A percentile compares a stretch with the other conserved stretches of the same genome.
Evolutionary conservation across 2,888 invertebrate genomes (phyloP).

Genomic region (Portevinia maculata): DNA sequence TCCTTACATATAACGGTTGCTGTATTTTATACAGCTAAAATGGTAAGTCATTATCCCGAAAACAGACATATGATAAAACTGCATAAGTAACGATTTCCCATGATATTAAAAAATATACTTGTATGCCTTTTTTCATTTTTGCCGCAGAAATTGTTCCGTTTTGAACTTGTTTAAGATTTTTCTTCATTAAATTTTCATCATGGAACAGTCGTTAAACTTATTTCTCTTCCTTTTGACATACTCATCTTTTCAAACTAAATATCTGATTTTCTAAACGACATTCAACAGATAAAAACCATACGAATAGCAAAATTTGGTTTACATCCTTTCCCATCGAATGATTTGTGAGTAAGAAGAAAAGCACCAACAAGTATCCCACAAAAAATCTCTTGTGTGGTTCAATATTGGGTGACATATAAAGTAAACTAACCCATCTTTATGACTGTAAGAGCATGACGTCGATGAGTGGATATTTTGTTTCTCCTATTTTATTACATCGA

Average conservation of each 20-base stretch:
- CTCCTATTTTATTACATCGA: constrained; percentile 25
- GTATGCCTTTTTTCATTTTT: no score
- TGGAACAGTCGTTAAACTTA: neutral
- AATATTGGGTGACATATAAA: constrained; percentile 24
- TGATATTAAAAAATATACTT: no score
- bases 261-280: constrained; percentile 20
- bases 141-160: no score
- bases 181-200: no score
- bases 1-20: no score
- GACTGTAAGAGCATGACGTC: neutral
- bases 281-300: constrained; percentile 37
- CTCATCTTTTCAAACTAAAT: constrained; percentile 11
- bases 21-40: no score
- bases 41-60: no score
- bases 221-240: neutral
- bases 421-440: constrained; percentile 38
- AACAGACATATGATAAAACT: no score
- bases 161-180: no score
- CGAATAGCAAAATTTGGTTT: constrained; percentile 29
- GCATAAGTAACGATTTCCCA: no score
- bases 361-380: neutral
- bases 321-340: neutral
- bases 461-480: constrained; percentile 16
- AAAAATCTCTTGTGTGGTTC: constrained; percentile 19
- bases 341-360: neutral